phyloP scores from a whole-genome alignment of 1,140 invertebrate species.

The Tetragonula clypearis region DNA sequence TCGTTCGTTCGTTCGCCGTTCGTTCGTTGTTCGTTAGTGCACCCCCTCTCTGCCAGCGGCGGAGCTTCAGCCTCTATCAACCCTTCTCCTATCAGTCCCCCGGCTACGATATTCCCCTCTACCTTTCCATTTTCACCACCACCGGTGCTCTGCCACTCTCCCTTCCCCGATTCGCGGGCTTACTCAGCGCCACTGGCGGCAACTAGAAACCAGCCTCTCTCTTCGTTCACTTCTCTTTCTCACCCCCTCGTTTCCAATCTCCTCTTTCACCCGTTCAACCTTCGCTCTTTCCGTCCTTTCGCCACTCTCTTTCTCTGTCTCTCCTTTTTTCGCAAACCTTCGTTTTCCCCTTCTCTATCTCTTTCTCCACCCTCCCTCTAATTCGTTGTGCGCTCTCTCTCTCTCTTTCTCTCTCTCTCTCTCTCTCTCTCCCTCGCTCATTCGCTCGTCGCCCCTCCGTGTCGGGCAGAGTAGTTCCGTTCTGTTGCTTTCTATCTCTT shows the following conservation, averaged over 20 bases:
- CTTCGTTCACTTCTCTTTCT: slow-evolving; percentile 34
- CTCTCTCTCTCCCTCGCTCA: background rate
- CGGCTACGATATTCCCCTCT: slow-evolving; percentile 54
- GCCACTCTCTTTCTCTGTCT: slow-evolving; percentile 33
- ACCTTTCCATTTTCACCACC: slow-evolving; percentile 44
- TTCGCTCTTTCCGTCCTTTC: slow-evolving; percentile 10
- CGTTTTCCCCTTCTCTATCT: slow-evolving; percentile 43
- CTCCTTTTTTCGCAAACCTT: slow-evolving; percentile 39
- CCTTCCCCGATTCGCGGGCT: background rate
- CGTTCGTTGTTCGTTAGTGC: slow-evolving; percentile 65
- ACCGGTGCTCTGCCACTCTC: slow-evolving; percentile 22
- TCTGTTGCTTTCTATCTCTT: slow-evolving; percentile 45
- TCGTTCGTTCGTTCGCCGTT: slow-evolving; percentile 72
- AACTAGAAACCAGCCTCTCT: slow-evolving; percentile 24
- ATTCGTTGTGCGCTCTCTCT: slow-evolving; percentile 15
- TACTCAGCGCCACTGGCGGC: slow-evolving; percentile 38
- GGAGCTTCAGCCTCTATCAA: slow-evolving; percentile 52
- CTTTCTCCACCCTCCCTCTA: slow-evolving; percentile 23
- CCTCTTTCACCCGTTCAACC: slow-evolving; percentile 4
- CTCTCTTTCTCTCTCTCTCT: slow-evolving; percentile 7
- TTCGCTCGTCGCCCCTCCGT: slow-evolving; percentile 26
- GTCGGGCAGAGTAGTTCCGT: background rate
- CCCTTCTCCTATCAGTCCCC: slow-evolving; percentile 41
- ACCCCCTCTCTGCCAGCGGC: slow-evolving; percentile 55
- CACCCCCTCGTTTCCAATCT: background rate